Evolutionary conservation across 2,113 vertebrate species (phyloP).

Genomic region (Mus pahari): DNA sequence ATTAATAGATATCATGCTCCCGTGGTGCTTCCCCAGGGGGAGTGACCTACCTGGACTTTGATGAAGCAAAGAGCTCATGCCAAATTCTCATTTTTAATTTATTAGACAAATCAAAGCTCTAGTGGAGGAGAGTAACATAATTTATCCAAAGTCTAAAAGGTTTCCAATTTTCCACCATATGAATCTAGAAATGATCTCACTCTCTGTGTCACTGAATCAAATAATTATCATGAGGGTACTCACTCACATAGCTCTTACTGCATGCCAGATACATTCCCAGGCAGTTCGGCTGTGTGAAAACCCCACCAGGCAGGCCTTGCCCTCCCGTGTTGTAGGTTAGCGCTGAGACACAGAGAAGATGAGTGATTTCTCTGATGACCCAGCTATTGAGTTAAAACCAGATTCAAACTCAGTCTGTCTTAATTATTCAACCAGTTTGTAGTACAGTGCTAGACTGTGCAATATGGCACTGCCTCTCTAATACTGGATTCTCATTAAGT

Average conservation of each 20-base stretch:
- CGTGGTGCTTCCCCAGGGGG: constrained; percentile 59
- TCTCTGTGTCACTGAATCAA: neutral
- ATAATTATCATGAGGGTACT: neutral
- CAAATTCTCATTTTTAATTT: constrained; percentile 47
- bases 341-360: neutral
- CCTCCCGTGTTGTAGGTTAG: neutral
- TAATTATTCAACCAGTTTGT: neutral
- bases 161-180: constrained; percentile 38
- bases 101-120: neutral
- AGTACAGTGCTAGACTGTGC: neutral
- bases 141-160: constrained; percentile 36
- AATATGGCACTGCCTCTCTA: neutral
- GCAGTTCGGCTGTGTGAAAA: neutral
- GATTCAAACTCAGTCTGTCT: neutral
- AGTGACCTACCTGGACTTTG: constrained; percentile 37
- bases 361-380: neutral
- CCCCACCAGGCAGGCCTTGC: neutral
- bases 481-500: neutral
- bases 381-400: neutral
- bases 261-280: neutral
- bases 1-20: neutral
- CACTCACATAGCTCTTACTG: neutral
- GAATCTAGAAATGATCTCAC: constrained; percentile 47
- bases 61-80: neutral
- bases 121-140: neutral